A percentile compares a stretch with the other conserved stretches of the same genome.
Evolutionary conservation across 2,888 invertebrate genomes (phyloP).

Genomic region (Sarcophaga subvicina): DNA sequence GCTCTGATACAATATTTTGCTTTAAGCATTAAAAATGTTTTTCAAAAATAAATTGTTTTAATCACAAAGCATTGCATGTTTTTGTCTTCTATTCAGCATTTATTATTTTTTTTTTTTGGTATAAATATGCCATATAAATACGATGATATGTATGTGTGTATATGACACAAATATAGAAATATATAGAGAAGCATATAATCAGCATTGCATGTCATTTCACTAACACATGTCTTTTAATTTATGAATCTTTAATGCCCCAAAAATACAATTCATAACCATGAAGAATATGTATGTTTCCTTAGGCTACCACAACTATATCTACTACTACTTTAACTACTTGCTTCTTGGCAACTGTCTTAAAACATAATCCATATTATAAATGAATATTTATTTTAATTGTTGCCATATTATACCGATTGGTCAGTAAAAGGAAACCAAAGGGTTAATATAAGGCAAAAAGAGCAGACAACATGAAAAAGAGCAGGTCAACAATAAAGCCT

Average conservation of each 20-base stretch:
- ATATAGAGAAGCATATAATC: background rate
- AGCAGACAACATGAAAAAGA: background rate
- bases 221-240: slow-evolving; percentile 55
- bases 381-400: slow-evolving; percentile 12
- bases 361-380: background rate
- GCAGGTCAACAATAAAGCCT: background rate
- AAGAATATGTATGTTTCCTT: background rate
- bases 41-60: slow-evolving; percentile 11
- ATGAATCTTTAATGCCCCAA: slow-evolving; percentile 45
- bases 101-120: background rate
- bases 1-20: background rate
- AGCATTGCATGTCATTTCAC: slow-evolving; percentile 47
- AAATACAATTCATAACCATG: background rate
- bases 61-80: slow-evolving; percentile 1
- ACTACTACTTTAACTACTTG: no score
- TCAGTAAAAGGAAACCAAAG: no score
- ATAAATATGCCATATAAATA: background rate
- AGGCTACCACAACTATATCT: no score
- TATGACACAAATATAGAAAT: background rate
- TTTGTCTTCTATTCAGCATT: background rate
- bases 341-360: no score
- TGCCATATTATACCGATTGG: background rate
- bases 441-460: background rate
- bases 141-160: background rate
- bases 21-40: slow-evolving; percentile 1